Evolutionary conservation across 2,113 vertebrate genomes (phyloP), one percentile per base, ranked within the genome.

Genomic region (Arothron firmamentum): DNA sequence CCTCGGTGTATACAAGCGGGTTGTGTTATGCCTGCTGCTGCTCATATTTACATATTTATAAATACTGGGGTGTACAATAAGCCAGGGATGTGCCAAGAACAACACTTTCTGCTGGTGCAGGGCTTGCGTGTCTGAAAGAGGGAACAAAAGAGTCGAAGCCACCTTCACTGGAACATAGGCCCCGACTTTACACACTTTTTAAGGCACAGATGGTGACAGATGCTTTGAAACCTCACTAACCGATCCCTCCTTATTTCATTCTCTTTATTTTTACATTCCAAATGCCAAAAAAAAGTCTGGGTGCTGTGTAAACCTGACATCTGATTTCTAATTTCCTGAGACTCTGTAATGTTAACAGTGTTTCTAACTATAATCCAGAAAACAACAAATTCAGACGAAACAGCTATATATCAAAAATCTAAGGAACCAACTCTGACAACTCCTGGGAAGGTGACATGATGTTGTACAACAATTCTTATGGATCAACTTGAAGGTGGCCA

Each of bases 41-140:
- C 74, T 71, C 77, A 46, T 90, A 91, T 91, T 92, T 90, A 89
- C 90, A 91, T 91, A 92, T 90, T 90, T 91, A 90, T 89, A 90
- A 88, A 90, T 87, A 79, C 85, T 77, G 83, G 85, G 84, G 81
- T 75, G 83, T 90, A 90, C 88, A 91, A 90, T 90, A 83, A 89
- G 83, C 69, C 75, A 31, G 76, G 82, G 81, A 83, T 63, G 61
- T 85, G 88, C 89, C 89, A 90, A 90, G 85, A 90, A 89, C 88
- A 90, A 89, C 87, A 88, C 82, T 67, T 82, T 86, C 52, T 74
- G 83, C 78, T 28, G 42, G 67, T 83, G 74, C 34, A 68, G 75
- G 81, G 69, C 78, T 83, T 81, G 78, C 83, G 86, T 85, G 85
- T 78, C 81, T 81, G 80, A 28, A 78, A 76, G 83, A 73, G 50